Evolutionary conservation across 2,797 vertebrate species (phyloP).

Genomic region (Zalophus californianus): DNA sequence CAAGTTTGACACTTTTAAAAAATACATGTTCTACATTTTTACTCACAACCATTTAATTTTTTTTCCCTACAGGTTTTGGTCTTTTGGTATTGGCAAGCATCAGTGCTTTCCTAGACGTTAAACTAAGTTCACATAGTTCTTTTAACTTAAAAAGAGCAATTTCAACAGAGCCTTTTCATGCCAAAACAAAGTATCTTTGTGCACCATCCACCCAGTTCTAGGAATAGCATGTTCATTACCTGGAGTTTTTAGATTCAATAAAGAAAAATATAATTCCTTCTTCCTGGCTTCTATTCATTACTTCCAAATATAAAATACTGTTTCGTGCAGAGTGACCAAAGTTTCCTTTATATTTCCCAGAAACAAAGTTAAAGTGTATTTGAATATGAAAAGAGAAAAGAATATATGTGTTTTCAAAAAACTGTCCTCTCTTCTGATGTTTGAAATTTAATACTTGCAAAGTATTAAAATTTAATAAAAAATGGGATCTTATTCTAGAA

Average conservation of each 20-base stretch:
- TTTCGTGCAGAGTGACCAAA: not conserved
- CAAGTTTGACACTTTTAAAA: constrained; percentile 61
- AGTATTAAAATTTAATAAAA: not conserved
- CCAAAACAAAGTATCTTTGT: constrained; percentile 83
- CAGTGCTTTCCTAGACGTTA: constrained; percentile 72
- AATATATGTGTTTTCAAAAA: not conserved
- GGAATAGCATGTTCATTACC: constrained; percentile 75
- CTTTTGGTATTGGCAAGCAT: constrained; percentile 78
- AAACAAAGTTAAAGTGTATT: constrained; percentile 40
- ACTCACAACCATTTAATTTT: constrained; percentile 77
- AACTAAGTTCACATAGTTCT: constrained; percentile 75
- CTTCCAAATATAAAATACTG: constrained; percentile 63
- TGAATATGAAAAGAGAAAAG: constrained; percentile 34
- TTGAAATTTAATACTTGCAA: constrained; percentile 37
- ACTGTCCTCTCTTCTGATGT: not conserved
- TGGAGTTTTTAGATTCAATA: constrained; percentile 68
- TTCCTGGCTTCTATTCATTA: constrained; percentile 54
- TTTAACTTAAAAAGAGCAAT: constrained; percentile 77
- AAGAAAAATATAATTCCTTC: constrained; percentile 44
- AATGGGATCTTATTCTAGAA: not conserved
- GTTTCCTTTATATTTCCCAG: constrained; percentile 30
- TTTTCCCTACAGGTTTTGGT: constrained; percentile 68
- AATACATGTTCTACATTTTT: constrained; percentile 76
- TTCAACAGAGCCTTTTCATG: constrained; percentile 83
- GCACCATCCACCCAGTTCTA: constrained; percentile 64